phyloP scores from a whole-genome alignment of 2,797 vertebrate species.

The Pygocentrus nattereri region DNA sequence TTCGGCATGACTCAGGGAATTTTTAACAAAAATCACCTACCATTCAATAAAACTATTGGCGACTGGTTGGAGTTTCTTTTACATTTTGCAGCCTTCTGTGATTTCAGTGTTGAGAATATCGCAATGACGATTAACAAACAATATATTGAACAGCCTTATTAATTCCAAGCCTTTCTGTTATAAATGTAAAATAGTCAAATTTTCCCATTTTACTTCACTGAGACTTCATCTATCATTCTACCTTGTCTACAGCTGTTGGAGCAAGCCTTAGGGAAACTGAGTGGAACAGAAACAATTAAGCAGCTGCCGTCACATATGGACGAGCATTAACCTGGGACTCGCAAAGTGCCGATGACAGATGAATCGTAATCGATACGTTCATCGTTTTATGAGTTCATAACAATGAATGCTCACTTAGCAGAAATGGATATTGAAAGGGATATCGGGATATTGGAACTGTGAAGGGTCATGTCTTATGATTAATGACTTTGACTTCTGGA shows the following conservation, averaged over 20 bases:
- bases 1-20: no score
- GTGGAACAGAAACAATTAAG: conserved; percentile 3
- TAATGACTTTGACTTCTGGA: conserved; percentile 31
- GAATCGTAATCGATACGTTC: conserved; percentile 31
- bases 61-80: background rate
- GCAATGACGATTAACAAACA: background rate
- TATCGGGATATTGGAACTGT: background rate
- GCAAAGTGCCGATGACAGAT: conserved; percentile 3
- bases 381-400: conserved; percentile 33
- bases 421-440: background rate
- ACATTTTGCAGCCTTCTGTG: background rate
- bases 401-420: conserved; percentile 21
- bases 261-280: conserved; percentile 25
- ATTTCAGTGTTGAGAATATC: background rate
- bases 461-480: background rate
- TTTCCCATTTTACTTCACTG: background rate
- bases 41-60: background rate
- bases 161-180: no score
- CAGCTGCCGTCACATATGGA: conserved; percentile 40
- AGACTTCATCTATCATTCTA: background rate
- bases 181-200: background rate
- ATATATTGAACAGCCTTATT: background rate
- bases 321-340: conserved; percentile 21
- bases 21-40: no score
- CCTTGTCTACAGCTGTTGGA: conserved; percentile 31